These are phyloP conservation scores for Halcyon badia DNA, from an alignment of 2,797 vertebrate genomes.

Conservation along the genomic window DNA sequence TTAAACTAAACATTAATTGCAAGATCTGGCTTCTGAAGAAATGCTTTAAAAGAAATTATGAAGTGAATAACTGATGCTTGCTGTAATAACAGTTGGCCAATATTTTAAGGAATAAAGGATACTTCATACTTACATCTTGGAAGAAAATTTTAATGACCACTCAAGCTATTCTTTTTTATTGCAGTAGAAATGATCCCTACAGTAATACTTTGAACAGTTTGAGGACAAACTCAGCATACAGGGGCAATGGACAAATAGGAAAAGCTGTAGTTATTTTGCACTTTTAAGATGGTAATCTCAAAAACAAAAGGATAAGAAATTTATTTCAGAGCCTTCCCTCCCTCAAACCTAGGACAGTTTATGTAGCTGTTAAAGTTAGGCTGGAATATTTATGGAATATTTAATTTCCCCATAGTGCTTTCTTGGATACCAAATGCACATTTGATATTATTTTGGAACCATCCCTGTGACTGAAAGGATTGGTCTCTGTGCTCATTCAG, in stretches of 20 bases:
- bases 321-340: background rate
- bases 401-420: background rate
- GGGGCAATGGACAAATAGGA: background rate
- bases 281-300: background rate
- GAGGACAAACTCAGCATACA: background rate
- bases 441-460: slow-evolving; percentile 13
- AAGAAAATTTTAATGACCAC: background rate
- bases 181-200: background rate
- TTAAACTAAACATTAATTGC: background rate
- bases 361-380: background rate
- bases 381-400: background rate
- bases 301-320: background rate
- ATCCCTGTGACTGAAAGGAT: background rate
- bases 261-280: background rate
- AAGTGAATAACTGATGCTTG: background rate
- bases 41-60: background rate
- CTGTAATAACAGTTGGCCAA: background rate
- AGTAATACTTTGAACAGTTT: background rate
- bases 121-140: background rate
- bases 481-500: background rate
- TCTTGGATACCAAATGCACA: background rate
- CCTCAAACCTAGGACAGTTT: background rate
- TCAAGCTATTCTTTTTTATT: background rate
- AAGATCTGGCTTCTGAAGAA: background rate
- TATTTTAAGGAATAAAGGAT: background rate